These are phyloP conservation scores for Drosophila mimetica DNA, from an alignment of 2,888 invertebrate genomes.

Conservation along the genomic window DNA sequence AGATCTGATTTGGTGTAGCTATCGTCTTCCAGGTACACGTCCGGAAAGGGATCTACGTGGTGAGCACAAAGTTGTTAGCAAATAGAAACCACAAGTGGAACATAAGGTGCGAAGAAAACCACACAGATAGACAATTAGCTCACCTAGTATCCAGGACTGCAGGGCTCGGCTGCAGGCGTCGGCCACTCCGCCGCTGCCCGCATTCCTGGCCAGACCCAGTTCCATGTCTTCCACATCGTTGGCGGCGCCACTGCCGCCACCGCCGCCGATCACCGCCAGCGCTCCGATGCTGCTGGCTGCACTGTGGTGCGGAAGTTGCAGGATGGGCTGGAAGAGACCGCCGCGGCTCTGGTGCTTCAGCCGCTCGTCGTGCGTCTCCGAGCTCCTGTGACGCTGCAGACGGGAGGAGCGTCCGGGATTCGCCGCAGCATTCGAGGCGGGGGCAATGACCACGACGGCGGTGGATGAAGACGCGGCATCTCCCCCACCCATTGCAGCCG, in stretches of 20 bases:
- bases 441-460: slow-evolving; percentile 49
- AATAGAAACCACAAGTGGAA: not conserved
- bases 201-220: slow-evolving; percentile 68
- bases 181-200: slow-evolving; percentile 59
- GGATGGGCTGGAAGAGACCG: slow-evolving; percentile 77
- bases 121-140: slow-evolving; percentile 1
- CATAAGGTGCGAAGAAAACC: too few relatives aligned
- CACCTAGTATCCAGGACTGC: slow-evolving; percentile 80
- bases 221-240: slow-evolving; percentile 76
- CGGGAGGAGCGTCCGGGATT: slow-evolving; percentile 71
- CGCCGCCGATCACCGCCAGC: slow-evolving; percentile 58
- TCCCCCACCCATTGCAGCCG: slow-evolving; percentile 16
- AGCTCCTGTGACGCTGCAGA: slow-evolving; percentile 84
- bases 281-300: slow-evolving; percentile 66
- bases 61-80: not conserved
- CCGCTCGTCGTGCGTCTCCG: slow-evolving; percentile 83
- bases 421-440: slow-evolving; percentile 11
- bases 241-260: slow-evolving; percentile 45
- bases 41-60: slow-evolving; percentile 81
- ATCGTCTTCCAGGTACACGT: slow-evolving; percentile 83
- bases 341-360: slow-evolving; percentile 79
- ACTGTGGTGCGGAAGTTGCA: slow-evolving; percentile 63
- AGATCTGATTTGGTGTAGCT: slow-evolving; percentile 84
- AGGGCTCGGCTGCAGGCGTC: slow-evolving; percentile 70
- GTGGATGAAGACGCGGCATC: slow-evolving; percentile 43